Percentiles rank a stretch among this genome's conserved stretches.
These are phyloP conservation scores for Pelobates fuscus DNA, from an alignment of 2,113 vertebrate species.

Conservation along the genomic window DNA sequence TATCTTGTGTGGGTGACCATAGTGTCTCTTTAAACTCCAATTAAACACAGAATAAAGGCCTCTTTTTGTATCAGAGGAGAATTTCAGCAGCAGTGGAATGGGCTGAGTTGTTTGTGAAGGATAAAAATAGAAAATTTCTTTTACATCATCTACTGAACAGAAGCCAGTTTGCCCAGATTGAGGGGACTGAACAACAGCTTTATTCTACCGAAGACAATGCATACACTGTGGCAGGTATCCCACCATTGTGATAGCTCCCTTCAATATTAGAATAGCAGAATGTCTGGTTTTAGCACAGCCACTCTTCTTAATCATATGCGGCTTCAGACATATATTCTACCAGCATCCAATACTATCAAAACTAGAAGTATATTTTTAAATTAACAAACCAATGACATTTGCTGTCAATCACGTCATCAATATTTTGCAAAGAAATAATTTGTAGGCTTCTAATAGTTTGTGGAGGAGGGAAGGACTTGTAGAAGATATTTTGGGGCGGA, in stretches of 20 bases:
- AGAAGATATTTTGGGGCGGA: too few relatives aligned
- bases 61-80: not conserved
- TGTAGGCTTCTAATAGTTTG: not conserved
- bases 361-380: too few relatives aligned
- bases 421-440: not conserved
- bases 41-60: not conserved
- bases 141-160: conserved; percentile 32
- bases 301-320: too few relatives aligned
- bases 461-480: too few relatives aligned
- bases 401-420: too few relatives aligned
- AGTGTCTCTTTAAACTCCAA: too few relatives aligned
- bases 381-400: too few relatives aligned
- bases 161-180: conserved; percentile 34
- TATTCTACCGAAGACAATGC: conserved; percentile 34
- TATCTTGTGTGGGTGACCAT: too few relatives aligned
- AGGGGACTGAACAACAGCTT: conserved; percentile 32
- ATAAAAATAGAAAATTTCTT: conserved; percentile 20
- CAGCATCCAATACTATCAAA: too few relatives aligned
- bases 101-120: not conserved
- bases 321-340: too few relatives aligned
- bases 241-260: not conserved
- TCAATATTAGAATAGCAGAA: conserved; percentile 7
- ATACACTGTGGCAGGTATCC: conserved; percentile 34
- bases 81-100: not conserved
- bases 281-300: too few relatives aligned